Conservation (phyloP, 2,888 invertebrate species). For the Drosophila tanythrix region DNA sequence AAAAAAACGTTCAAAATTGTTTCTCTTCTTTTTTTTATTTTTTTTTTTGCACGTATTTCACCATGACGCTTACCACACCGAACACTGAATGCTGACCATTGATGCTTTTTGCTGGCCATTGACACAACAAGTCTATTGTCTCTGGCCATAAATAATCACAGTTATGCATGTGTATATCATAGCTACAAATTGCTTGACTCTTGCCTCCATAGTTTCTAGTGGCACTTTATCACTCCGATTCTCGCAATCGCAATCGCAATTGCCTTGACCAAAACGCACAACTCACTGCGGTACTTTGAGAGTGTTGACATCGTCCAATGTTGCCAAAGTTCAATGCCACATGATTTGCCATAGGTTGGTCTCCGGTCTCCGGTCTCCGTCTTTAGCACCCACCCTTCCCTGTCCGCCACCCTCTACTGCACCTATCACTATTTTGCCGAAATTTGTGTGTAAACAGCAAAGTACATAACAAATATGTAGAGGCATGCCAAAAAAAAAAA, state of each 20-base stretch:
- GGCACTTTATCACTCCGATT: slow-evolving; percentile 65
- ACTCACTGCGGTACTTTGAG: slow-evolving; percentile 30
- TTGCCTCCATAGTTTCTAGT: slow-evolving; percentile 56
- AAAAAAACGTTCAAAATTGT: slow-evolving; percentile 22
- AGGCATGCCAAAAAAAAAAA: slow-evolving; percentile 37
- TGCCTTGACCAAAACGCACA: slow-evolving; percentile 68
- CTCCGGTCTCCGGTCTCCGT: slow-evolving; percentile 18
- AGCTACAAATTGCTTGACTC: slow-evolving; percentile 43
- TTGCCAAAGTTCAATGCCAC: slow-evolving; percentile 71
- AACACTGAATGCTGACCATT: slow-evolving; percentile 52
- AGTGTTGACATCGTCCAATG: slow-evolving; percentile 24
- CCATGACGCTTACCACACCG: slow-evolving; percentile 21
- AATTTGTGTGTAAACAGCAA: slow-evolving; percentile 34
- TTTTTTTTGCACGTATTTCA: slow-evolving; percentile 47
- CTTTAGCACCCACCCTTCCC: slow-evolving; percentile 22
- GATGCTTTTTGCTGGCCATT: slow-evolving; percentile 65
- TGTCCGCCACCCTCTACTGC: slow-evolving; percentile 4
- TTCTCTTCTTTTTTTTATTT: neutral
- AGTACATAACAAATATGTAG: slow-evolving; percentile 21
- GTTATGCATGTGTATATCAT: slow-evolving; percentile 9
- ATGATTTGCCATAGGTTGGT: slow-evolving; percentile 24
- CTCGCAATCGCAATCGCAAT: slow-evolving; percentile 26
- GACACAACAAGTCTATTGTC: slow-evolving; percentile 68
- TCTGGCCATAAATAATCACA: slow-evolving; percentile 68
- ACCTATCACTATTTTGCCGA: slow-evolving; percentile 29